These are phyloP conservation scores for Stenchaetothrips biformis DNA, from an alignment of 2,888 invertebrate genomes.

Conservation along the genomic window DNA sequence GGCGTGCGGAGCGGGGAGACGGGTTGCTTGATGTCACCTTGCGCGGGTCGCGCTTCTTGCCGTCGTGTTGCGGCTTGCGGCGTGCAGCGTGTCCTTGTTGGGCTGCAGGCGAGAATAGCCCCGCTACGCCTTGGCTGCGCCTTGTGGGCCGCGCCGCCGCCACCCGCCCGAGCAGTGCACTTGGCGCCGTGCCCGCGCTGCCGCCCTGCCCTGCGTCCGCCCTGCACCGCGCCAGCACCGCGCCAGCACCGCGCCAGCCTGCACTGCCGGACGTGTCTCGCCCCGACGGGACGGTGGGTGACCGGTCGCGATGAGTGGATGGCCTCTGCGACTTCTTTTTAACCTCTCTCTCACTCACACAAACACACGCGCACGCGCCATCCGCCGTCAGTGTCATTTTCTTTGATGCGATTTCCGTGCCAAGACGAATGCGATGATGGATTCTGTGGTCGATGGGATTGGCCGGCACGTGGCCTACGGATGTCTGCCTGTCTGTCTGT, in stretches of 20 bases:
- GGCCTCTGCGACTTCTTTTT: neutral
- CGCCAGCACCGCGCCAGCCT: neutral
- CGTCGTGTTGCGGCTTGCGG: neutral
- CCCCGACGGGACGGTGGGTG: no score
- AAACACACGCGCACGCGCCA: neutral
- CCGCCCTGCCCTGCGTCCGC: neutral
- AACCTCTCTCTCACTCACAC: neutral
- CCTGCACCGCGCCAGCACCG: neutral
- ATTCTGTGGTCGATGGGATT: no score
- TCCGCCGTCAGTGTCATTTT: neutral
- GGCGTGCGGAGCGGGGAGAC: no score
- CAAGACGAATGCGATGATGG: neutral
- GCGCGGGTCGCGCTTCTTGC: neutral
- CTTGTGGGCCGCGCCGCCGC: neutral
- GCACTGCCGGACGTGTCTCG: neutral
- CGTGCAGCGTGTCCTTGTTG: neutral
- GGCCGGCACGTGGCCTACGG: neutral
- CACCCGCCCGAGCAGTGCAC: no score
- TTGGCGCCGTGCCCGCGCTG: neutral
- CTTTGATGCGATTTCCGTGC: neutral
- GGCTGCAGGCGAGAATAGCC: conserved; percentile 24
- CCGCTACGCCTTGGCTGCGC: neutral
- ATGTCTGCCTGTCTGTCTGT: neutral
- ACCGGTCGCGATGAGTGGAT: no score
- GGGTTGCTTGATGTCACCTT: neutral